Evolutionary conservation across 2,888 invertebrate genomes (phyloP), one percentile per base, ranked within the genome.

Genomic region (Pseudoips prasinana): DNA sequence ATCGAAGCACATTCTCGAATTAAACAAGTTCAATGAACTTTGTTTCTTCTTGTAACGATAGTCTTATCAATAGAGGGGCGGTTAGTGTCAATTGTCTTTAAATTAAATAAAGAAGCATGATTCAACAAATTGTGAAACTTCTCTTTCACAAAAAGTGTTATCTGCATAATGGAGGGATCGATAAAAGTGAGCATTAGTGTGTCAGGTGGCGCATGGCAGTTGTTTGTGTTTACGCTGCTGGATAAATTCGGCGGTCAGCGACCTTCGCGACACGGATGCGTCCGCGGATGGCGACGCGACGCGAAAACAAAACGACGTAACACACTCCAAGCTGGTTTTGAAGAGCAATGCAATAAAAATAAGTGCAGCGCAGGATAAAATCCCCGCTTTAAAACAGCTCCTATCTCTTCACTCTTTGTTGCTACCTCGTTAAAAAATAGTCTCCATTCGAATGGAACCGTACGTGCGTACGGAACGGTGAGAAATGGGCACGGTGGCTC

Each of bases 241-340:
- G 70, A 65, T 75, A 73, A 67, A 68, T 84, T 81, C 56, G 76
- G 73, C 75, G 85, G 87, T 84, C 86, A 81, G 68, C 66, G 81
- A 87, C 85, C 85, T 76, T 76, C 75, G 70, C 71, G 73, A 73
- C 73, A 72, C 66, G 72, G 72, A 71, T 71, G 70, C 69, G 67
- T 59, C 62, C 46, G 57, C 58, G 61, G 62, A 60, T 58, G 45
- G 41, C 35, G 48, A 28, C 20, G 25, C 22, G 24, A 22, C 32
- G 39, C 44, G 49, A 51, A 46, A 44, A 41, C 63, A 58, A 67
- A 75, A 71, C 69, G 67, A 45, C 64, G 58, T 59, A 70, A 61
- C 55, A 46, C 53, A 51, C 48, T 47, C 39, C 41, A 39, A 64
- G 64, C 73, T 61, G 69, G 71, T 66, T 76, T 69, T 70, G 61